These are phyloP conservation scores for Stomatorhinus walkeri DNA, from an alignment of 2,797 vertebrate species.

Conservation along the genomic window DNA sequence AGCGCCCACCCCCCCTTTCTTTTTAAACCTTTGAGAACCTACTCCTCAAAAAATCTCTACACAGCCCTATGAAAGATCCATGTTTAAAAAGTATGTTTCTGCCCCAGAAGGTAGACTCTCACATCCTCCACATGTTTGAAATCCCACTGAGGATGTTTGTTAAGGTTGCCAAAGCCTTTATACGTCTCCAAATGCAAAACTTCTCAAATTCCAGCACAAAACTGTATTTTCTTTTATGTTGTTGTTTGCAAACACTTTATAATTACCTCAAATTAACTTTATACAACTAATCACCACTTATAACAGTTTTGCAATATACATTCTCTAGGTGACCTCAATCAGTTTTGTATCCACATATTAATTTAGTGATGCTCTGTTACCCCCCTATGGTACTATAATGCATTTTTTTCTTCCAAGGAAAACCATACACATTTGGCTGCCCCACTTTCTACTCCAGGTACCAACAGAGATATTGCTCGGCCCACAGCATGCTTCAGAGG, in stretches of 20 bases:
- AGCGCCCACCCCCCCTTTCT: background rate
- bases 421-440: background rate
- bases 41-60: background rate
- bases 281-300: background rate
- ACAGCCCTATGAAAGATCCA: background rate
- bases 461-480: background rate
- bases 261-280: background rate
- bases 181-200: background rate
- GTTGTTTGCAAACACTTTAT: background rate
- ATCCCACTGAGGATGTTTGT: background rate
- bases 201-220: background rate
- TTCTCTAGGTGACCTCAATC: background rate
- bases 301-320: background rate
- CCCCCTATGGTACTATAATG: background rate
- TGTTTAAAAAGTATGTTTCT: background rate
- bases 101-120: background rate
- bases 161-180: background rate
- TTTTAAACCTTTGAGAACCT: background rate
- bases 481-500: background rate
- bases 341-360: background rate
- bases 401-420: background rate
- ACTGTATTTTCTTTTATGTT: background rate
- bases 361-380: background rate
- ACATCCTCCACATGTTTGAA: background rate
- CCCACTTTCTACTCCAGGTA: background rate